Percentiles rank a stretch among this genome's conserved stretches.
phyloP scores from a whole-genome alignment of 2,113 vertebrate species.

The Rhadina sibilatrix region DNA sequence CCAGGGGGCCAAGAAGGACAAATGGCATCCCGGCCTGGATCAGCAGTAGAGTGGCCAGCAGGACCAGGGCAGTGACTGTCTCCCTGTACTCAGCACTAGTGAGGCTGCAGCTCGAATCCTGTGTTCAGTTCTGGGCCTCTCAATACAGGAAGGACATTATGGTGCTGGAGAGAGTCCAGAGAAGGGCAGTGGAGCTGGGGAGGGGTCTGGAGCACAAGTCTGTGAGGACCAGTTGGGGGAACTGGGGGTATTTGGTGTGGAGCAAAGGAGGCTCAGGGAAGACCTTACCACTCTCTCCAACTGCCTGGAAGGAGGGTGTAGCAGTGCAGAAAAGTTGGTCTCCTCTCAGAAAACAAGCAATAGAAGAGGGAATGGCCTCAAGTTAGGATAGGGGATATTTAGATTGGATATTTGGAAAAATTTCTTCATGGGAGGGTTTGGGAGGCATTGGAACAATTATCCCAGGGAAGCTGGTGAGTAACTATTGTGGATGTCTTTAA shows the following conservation, averaged over 20 bases:
- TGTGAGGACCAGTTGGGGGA: background rate
- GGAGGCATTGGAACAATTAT: background rate
- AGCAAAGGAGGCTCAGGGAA: background rate
- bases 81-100: accelerated
- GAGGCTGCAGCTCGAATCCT: accelerated
- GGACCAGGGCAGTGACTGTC: accelerated
- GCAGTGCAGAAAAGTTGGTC: background rate
- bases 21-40: accelerated
- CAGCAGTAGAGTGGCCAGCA: background rate
- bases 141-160: background rate
- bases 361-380: background rate
- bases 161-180: accelerated
- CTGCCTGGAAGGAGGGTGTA: background rate
- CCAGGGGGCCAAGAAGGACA: background rate
- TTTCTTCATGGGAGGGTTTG: background rate
- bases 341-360: background rate
- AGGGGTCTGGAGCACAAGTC: background rate
- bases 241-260: background rate
- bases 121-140: background rate
- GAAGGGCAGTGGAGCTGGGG: accelerated
- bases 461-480: background rate
- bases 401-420: background rate
- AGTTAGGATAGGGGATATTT: background rate
- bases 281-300: background rate
- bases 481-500: background rate